Percentiles rank a stretch among this genome's conserved stretches.
Evolutionary conservation across 2,888 invertebrate species (phyloP).

Genomic region (Orthosia cruda): DNA sequence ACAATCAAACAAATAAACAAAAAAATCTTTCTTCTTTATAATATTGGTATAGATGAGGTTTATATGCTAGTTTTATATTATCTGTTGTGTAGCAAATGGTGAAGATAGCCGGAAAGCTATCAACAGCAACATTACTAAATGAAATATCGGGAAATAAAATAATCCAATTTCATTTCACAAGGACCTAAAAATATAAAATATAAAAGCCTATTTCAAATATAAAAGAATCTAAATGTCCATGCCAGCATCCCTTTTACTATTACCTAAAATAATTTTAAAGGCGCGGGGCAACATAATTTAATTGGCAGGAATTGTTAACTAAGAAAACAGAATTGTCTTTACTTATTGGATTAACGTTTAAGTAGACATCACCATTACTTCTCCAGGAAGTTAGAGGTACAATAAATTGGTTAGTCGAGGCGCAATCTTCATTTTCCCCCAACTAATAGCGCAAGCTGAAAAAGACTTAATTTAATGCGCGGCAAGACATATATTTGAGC

Average conservation of each 20-base stretch:
- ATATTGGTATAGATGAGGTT: no score
- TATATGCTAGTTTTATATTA: no score
- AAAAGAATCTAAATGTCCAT: conserved; percentile 3
- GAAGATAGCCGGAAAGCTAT: not conserved
- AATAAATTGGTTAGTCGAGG: conserved; percentile 77
- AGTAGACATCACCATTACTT: conserved; percentile 76
- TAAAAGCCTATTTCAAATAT: not conserved
- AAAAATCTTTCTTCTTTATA: no score
- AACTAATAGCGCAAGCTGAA: conserved; percentile 52
- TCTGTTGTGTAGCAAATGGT: not conserved
- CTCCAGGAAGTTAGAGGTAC: conserved; percentile 76
- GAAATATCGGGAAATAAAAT: not conserved
- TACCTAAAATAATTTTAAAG: conserved; percentile 55
- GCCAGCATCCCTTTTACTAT: conserved; percentile 21
- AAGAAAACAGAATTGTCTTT: conserved; percentile 75
- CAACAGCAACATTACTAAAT: not conserved
- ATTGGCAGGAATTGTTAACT: conserved; percentile 67
- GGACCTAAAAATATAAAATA: no score
- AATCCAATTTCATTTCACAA: conserved; percentile 6
- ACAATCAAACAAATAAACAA: no score
- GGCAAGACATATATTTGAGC: conserved; percentile 59
- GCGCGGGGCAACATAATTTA: conserved; percentile 61
- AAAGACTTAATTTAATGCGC: conserved; percentile 48
- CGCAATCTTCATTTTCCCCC: conserved; percentile 67
- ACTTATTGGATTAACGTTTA: conserved; percentile 79